Base-by-base conservation (phyloP, 2,113 vertebrate species). In the Protobothrops mucrosquamatus region DNA sequence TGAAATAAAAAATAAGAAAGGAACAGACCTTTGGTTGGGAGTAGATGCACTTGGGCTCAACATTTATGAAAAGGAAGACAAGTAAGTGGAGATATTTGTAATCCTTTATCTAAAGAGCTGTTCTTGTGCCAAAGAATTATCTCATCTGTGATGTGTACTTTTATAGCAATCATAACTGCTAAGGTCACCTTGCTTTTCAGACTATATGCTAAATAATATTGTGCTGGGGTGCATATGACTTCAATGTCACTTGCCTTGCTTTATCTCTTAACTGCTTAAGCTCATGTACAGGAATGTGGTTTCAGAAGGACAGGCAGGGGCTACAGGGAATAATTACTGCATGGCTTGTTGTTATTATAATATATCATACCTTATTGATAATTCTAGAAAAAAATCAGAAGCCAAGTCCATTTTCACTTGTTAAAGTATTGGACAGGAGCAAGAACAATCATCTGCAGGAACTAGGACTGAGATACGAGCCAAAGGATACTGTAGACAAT, bases 1-100 rank as follows among this genome's bases (percentile, higher is more conserved):
- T 85, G 99, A 99, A 96, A 99, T 99, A 94, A 99, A 99, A 97
- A 99, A 99, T 91, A 99, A 99, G 97, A 99, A 99, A 96, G 99
- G 99, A 91, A 99, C 99, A 14, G 98, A 99, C 91, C 98, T 99
- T 90, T 98, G 98, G 98, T 97, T 99, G 89, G 99, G 99, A 6
- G 99, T 99, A 14, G 99, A 99, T 87, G 98, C 99, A 4, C 97
- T 99, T 69, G 99, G 99, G 74, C 98, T 99, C 46, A 99, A 99
- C 94, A 99, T 99, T 96, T 99, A 99, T 55, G 99, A 99, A 96
- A 99, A 99, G 92, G 98, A 99, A 0, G 99, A 99, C 96, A 99
- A 98, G 99, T 99, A 97, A 99, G 99, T 91, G 54, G 14, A 12
- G 20, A n/a, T 81, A 92, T 26, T 34, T 93, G 92, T 93, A 5